phyloP scores from a whole-genome alignment of 2,797 vertebrate genomes.

The Dromococcyx pavoninus region DNA sequence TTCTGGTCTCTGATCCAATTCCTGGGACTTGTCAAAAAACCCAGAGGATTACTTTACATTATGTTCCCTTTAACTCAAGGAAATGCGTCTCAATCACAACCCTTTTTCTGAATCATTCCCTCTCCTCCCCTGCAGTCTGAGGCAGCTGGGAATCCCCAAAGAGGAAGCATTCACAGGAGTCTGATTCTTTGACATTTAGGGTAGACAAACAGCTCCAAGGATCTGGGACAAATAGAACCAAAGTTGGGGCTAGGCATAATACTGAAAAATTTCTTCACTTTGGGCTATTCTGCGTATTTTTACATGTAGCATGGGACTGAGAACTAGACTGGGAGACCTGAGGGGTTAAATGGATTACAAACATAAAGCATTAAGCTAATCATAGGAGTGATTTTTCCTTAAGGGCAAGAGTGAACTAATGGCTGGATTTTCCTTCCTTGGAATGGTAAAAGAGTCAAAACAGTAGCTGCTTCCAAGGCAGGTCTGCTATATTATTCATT shows the following conservation, averaged over 20 bases:
- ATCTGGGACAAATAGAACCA: conserved; percentile 4
- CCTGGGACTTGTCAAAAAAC: neutral
- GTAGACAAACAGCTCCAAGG: neutral
- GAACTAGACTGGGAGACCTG: conserved; percentile 8
- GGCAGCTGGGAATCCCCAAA: conserved; percentile 38
- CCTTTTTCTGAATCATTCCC: neutral
- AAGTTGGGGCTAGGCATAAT: neutral
- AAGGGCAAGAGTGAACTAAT: conserved; percentile 5
- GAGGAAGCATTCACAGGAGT: neutral
- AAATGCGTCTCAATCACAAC: neutral
- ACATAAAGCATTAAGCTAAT: conserved; percentile 41
- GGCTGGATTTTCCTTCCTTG: neutral
- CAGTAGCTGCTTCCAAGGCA: conserved; percentile 29
- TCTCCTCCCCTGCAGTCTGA: neutral
- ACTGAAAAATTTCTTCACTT: neutral
- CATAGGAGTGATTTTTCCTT: neutral
- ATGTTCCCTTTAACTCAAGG: neutral
- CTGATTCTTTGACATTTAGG: conserved; percentile 44
- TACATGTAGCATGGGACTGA: neutral
- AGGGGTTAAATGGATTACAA: neutral
- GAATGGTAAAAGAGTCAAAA: neutral
- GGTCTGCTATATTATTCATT: conserved; percentile 52
- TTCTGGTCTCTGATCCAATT: neutral
- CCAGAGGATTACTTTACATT: neutral
- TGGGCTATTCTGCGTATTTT: neutral